These are phyloP conservation scores for Passer montanus DNA, from an alignment of 2,113 vertebrate genomes.

Conservation along the genomic window DNA sequence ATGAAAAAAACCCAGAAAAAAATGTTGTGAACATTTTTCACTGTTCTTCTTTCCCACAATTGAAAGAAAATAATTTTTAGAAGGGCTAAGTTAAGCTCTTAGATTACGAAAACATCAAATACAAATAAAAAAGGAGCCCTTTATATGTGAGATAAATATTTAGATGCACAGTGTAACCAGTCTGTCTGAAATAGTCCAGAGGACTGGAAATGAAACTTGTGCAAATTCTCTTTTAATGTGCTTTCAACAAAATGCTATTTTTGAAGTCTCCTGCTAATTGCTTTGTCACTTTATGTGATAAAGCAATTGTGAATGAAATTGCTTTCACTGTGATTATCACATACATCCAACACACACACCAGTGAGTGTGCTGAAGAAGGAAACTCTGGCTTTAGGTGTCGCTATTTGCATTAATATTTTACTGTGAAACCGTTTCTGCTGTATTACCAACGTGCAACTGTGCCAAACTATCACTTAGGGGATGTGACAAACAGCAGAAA, in stretches of 20 bases:
- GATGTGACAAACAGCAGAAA: neutral
- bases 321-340: no score
- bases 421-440: neutral
- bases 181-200: neutral
- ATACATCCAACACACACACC: accelerated
- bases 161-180: neutral
- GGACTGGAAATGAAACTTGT: neutral
- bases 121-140: neutral
- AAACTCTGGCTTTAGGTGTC: neutral
- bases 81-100: neutral
- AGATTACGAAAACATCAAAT: neutral
- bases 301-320: no score
- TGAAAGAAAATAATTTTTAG: neutral
- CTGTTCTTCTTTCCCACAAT: neutral
- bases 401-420: neutral
- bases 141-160: neutral
- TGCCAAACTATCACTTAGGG: neutral
- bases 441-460: neutral
- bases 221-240: neutral
- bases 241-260: neutral
- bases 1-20: neutral
- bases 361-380: accelerated
- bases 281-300: neutral
- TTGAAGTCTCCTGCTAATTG: neutral
- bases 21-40: neutral